These are phyloP conservation scores for Lottia scabra DNA, from an alignment of 2,888 invertebrate genomes.

Conservation along the genomic window DNA sequence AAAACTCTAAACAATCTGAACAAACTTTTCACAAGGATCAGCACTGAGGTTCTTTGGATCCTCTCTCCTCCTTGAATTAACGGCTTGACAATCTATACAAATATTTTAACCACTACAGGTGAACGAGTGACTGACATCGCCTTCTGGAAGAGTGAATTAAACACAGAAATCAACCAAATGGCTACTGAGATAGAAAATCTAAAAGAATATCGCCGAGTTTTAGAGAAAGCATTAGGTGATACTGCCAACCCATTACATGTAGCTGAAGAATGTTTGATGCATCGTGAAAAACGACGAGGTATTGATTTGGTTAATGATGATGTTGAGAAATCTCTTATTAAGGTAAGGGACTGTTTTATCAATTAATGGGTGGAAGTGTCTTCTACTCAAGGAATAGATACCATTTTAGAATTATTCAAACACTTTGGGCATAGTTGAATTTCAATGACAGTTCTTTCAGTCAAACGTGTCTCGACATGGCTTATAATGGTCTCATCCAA, in stretches of 20 bases:
- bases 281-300: constrained; percentile 87
- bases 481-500: too few relatives aligned
- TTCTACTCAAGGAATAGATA: too few relatives aligned
- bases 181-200: constrained; percentile 75
- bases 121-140: constrained; percentile 56
- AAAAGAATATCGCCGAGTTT: constrained; percentile 70
- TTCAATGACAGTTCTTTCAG: too few relatives aligned
- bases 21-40: too few relatives aligned
- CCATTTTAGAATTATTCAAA: too few relatives aligned
- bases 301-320: constrained; percentile 91
- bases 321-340: constrained; percentile 85
- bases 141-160: constrained; percentile 74
- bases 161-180: constrained; percentile 84
- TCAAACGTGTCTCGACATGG: too few relatives aligned
- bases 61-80: too few relatives aligned
- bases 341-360: constrained; percentile 66
- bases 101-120: constrained; percentile 31
- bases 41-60: too few relatives aligned
- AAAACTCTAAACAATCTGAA: too few relatives aligned
- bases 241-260: constrained; percentile 90
- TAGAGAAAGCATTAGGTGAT: constrained; percentile 80
- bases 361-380: too few relatives aligned
- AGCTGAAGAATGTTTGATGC: constrained; percentile 92
- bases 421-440: too few relatives aligned
- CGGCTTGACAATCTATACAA: neutral